Base-by-base conservation (phyloP, 2,888 invertebrate genomes). In the Acronicta psi region DNA sequence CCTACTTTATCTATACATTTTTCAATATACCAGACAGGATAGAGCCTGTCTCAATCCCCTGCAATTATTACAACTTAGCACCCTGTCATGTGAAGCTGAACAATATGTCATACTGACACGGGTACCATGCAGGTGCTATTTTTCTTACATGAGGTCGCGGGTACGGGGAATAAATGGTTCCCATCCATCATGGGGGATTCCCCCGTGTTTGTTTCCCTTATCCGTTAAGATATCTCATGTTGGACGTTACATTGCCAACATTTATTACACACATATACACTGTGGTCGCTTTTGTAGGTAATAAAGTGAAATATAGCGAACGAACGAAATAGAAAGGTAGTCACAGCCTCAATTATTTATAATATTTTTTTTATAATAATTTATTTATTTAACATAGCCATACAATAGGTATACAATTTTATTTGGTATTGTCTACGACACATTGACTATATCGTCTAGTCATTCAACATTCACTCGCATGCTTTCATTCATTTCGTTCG, bases 51-150 rank as follows among this genome's bases (percentile, higher is more conserved):
- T 9, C 36, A 59, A 71, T 46, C 72, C 50, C 14, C 17, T 31
- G 31, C 50, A 54, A 68, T 68, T 54, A 68, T 50, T 71, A 59
- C 37, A 46, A 34, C 42, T 59, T 38, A 50, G 29, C n/a, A 20
- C 14, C 36, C 36, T 25, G 38, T 66, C 67, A 40, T 34, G 3
- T 44, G 45, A 56, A 57, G 56, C 31, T 44, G 54, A 50, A 50
- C 56, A 52, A 55, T 64, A 42, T 44, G 49, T 72, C 34, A 47
- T 50, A 14, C 34, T 36, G 31, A 57, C 41, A 46, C 25, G 45
- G 54, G 63, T 65, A 49, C 31, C 50, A 60, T 56, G 57, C 69
- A 75, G 75, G 73, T 72, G 49, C 42, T 65, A 64, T 69, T 75
- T 72, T 72, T 72, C 73, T 64, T 51, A 61, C 59, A 64, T 62